These are phyloP conservation scores for Xanthorhoe designata DNA, from an alignment of 2,888 invertebrate genomes.

Conservation along the genomic window DNA sequence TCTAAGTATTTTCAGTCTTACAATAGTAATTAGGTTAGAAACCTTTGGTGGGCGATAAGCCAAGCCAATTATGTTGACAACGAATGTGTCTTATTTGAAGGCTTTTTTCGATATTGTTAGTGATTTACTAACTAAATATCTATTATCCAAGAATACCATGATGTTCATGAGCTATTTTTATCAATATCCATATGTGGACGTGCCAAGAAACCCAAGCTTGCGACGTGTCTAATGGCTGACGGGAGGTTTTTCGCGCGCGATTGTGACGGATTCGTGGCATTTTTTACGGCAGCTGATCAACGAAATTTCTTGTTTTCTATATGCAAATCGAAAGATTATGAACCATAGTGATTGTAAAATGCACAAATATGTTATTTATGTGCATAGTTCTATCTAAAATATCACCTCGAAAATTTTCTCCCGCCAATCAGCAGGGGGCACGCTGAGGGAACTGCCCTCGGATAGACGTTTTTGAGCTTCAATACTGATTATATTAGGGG, in stretches of 20 bases:
- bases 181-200: constrained; percentile 82
- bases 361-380: constrained; percentile 49
- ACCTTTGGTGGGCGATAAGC: constrained; percentile 79
- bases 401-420: constrained; percentile 70
- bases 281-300: constrained; percentile 79
- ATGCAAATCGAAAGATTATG: constrained; percentile 54
- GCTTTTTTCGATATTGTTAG: constrained; percentile 50
- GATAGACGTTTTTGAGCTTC: constrained; percentile 53
- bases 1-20: constrained; percentile 50
- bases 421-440: constrained; percentile 84
- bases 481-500: constrained; percentile 47
- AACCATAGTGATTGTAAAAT: constrained; percentile 59
- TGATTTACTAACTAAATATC: constrained; percentile 53
- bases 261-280: constrained; percentile 85
- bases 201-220: constrained; percentile 80
- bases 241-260: constrained; percentile 84
- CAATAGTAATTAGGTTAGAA: constrained; percentile 78
- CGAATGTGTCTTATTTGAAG: constrained; percentile 56
- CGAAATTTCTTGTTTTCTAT: constrained; percentile 58
- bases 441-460: constrained; percentile 67
- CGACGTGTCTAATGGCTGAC: constrained; percentile 86
- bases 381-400: constrained; percentile 55
- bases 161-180: constrained; percentile 75
- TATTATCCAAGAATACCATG: constrained; percentile 58
- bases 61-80: constrained; percentile 74